phyloP scores from a whole-genome alignment of 2,888 invertebrate species.

The Dione vanillae region DNA sequence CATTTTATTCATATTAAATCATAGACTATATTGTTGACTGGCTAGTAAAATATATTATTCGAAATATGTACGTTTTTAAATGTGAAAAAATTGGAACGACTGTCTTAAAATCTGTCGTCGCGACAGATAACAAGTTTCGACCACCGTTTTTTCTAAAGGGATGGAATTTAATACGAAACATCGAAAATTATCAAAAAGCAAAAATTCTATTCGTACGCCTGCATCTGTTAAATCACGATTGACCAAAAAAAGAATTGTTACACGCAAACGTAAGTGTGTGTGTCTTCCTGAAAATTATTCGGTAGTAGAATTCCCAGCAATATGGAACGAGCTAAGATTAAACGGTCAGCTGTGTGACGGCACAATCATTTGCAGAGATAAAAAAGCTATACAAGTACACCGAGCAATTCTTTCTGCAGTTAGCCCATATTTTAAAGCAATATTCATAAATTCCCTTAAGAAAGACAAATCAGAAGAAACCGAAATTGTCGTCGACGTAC shows the following conservation, averaged over 20 bases:
- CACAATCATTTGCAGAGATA: constrained; percentile 85
- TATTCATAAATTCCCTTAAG: constrained; percentile 88
- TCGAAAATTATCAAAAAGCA: constrained; percentile 82
- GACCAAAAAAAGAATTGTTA: constrained; percentile 74
- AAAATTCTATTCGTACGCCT: constrained; percentile 80
- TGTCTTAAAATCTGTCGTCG: constrained; percentile 71
- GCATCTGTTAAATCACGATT: constrained; percentile 74
- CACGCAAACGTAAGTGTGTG: constrained; percentile 83
- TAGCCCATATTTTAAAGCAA: constrained; percentile 89
- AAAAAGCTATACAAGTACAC: constrained; percentile 86
- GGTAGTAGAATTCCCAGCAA: constrained; percentile 86
- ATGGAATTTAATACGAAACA: constrained; percentile 84
- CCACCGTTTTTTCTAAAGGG: constrained; percentile 83
- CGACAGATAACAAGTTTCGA: constrained; percentile 81
- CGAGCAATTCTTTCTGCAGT: constrained; percentile 88
- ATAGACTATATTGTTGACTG: constrained; percentile 35
- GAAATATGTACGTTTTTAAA: constrained; percentile 22
- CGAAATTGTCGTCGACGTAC: constrained; percentile 85
- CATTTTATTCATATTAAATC: constrained; percentile 7
- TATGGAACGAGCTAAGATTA: constrained; percentile 87
- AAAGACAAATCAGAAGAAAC: constrained; percentile 85
- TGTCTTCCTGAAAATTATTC: constrained; percentile 85
- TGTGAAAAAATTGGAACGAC: constrained; percentile 66
- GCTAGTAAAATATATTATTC: constrained; percentile 6
- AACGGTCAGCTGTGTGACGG: constrained; percentile 89